Base-by-base conservation (phyloP, 2,797 vertebrate species). In the Myotis planiceps region DNA sequence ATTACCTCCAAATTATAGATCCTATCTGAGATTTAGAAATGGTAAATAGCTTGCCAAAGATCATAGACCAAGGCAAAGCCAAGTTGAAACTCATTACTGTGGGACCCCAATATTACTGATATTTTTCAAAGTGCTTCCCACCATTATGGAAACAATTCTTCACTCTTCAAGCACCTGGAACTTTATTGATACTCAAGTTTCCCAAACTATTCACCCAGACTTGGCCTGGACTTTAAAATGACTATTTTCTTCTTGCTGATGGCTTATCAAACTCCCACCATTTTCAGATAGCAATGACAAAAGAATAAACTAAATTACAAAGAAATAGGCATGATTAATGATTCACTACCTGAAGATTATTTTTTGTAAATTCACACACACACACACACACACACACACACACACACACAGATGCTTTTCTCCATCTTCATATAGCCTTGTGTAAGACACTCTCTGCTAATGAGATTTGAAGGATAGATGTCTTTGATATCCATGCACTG, bases 381-480 rank as follows among this genome's bases (percentile, higher is more conserved):
- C 5, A 66, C n/a, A 91, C 32, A 34, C n/a, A 72, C 29, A 76
- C n/a, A 49, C 16, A 87, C 39, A 42, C 39, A 84, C 16, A 42
- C 37, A 18, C 42, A 42, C 42, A 42, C 42, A 42, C 39, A 42
- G n/a, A 53, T 27, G 14, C 29, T 69, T 82, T 93, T 66, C 32
- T 47, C 18, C 10, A 13, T 45, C 25, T 83, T 94, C 85, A 23
- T 42, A 69, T 39, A 85, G 2, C 27, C n/a, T 27, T 71, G 9
- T 88, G 13, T 79, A 95, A 74, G 78, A 94, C 88, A 96, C 2
- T 2, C 14, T 94, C 4, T 90, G 51, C 18, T 92, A 96, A 94
- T 63, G 47, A 96, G 76, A 96, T 81, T 74, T 74, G 49, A 82
- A 80, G 32, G 23, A 78, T 16, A 68, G 15, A 81, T 92, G 60